Conservation (phyloP, 2,797 vertebrate genomes). For the Mionectes olivaceus region DNA sequence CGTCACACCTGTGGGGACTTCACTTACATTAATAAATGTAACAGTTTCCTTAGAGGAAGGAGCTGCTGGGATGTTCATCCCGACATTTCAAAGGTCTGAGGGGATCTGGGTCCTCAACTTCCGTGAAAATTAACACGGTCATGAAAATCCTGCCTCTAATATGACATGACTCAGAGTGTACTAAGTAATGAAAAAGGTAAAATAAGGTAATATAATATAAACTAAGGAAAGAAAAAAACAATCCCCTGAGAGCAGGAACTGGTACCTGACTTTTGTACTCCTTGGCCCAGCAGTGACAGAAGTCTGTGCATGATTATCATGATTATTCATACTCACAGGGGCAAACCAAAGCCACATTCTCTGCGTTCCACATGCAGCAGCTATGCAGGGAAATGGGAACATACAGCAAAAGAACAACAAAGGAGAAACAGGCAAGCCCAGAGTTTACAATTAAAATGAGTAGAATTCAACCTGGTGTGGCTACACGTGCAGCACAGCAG, state of each 20-base stretch:
- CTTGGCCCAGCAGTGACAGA: background rate
- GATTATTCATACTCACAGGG: background rate
- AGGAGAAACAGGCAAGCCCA: background rate
- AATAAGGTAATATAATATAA: background rate
- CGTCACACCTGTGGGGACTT: background rate
- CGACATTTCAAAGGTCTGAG: background rate
- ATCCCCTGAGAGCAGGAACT: background rate
- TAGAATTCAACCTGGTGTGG: background rate
- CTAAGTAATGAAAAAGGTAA: background rate
- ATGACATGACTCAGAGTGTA: rapidly evolving
- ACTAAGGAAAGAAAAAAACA: background rate
- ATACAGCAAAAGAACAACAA: background rate
- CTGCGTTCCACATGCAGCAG: background rate
- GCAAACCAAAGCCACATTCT: background rate
- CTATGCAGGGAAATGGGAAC: background rate
- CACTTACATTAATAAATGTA: rapidly evolving
- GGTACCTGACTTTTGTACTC: background rate
- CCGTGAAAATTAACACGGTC: background rate
- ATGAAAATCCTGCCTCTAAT: background rate
- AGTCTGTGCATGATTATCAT: background rate
- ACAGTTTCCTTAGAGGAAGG: background rate
- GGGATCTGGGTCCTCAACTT: background rate
- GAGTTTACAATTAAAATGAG: background rate
- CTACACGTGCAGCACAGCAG: background rate
- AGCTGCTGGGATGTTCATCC: background rate